Conservation (phyloP, 2,113 vertebrate genomes). For the Notothenia rossii region DNA sequence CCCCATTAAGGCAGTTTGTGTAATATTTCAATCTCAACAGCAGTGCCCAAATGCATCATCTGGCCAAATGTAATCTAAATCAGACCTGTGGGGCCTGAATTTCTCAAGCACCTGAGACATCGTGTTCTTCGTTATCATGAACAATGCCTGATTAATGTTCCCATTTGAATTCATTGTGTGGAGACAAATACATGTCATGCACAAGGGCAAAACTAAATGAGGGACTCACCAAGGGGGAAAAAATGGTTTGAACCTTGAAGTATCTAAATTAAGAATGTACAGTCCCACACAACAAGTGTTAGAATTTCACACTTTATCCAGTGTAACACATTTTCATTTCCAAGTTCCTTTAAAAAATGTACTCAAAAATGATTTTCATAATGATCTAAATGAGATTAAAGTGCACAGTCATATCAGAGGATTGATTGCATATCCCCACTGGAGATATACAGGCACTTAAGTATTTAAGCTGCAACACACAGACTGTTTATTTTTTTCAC, state of each 20-base stretch:
- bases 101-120: slow-evolving; percentile 32
- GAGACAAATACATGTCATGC: slow-evolving; percentile 16
- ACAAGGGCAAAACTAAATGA: slow-evolving; percentile 5
- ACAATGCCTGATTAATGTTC: slow-evolving; percentile 14
- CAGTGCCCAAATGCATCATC: slow-evolving; percentile 38
- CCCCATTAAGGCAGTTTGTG: slow-evolving; percentile 16
- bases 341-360: not conserved
- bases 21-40: slow-evolving; percentile 37
- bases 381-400: not conserved
- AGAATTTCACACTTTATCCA: not conserved
- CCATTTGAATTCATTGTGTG: slow-evolving; percentile 20
- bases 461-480: not conserved
- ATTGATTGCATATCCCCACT: not conserved
- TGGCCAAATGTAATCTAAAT: slow-evolving; percentile 44
- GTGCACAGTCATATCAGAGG: not conserved
- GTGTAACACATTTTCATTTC: not conserved
- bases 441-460: not conserved
- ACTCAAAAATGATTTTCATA: not conserved
- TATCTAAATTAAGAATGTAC: not conserved
- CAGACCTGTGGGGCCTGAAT: slow-evolving; percentile 33
- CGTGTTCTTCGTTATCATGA: slow-evolving; percentile 8
- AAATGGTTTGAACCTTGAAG: not conserved
- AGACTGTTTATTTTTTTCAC: not conserved
- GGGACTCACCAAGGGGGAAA: not conserved
- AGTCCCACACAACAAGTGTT: not conserved